Evolutionary conservation across 2,797 vertebrate genomes (phyloP).

Genomic region (Gephyroberyx darwinii): DNA sequence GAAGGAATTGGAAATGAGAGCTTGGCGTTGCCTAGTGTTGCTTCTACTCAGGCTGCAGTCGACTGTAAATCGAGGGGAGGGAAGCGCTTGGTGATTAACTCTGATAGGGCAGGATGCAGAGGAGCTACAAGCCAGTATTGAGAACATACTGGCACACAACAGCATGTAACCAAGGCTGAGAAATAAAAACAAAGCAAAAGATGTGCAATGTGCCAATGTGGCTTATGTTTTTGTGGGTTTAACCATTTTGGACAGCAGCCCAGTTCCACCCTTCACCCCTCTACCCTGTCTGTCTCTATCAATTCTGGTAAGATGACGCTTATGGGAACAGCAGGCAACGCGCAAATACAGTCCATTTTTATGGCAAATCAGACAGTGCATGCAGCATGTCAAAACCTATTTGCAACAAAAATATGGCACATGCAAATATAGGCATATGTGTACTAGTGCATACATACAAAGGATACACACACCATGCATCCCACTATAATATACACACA

Average conservation of each 20-base stretch:
- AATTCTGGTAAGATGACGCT: neutral
- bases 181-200: slow-evolving; percentile 3
- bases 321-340: slow-evolving; percentile 1
- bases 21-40: slow-evolving; percentile 21
- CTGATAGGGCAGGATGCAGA: slow-evolving; percentile 36
- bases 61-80: slow-evolving; percentile 1
- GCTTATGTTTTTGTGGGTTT: slow-evolving; percentile 13
- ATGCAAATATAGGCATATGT: neutral
- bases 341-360: neutral
- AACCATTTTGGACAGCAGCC: slow-evolving; percentile 31
- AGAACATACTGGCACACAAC: neutral
- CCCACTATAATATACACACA: neutral
- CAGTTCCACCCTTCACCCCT: slow-evolving; percentile 28
- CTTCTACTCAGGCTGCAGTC: neutral
- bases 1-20: slow-evolving; percentile 37
- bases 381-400: neutral
- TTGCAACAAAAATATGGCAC: slow-evolving; percentile 20
- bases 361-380: neutral
- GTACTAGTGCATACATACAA: neutral
- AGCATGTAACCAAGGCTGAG: neutral
- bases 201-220: neutral
- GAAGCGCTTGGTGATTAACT: slow-evolving; percentile 33
- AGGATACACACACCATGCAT: neutral
- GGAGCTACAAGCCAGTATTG: slow-evolving; percentile 33
- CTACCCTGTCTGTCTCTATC: slow-evolving; percentile 25